Evolutionary conservation across 2,113 vertebrate genomes (phyloP).

Genomic region (Solea senegalensis): DNA sequence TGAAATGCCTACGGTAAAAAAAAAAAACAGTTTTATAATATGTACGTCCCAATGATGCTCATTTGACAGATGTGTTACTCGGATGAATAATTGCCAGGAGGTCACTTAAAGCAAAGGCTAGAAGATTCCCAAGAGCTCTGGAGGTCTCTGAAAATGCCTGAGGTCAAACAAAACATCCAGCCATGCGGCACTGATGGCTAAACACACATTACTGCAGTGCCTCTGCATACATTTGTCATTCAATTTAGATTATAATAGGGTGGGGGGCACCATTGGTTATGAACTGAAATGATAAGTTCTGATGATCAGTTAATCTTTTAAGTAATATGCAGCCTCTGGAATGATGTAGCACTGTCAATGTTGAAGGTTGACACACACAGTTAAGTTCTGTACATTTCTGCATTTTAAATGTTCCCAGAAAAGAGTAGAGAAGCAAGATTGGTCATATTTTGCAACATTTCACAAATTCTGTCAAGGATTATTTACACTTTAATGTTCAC

Average conservation of each 20-base stretch:
- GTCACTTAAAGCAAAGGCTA: constrained; percentile 20
- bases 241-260: background rate
- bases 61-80: constrained; percentile 34
- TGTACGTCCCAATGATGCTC: background rate
- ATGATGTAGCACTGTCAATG: too few relatives aligned
- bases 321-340: too few relatives aligned
- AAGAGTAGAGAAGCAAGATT: too few relatives aligned
- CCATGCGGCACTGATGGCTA: constrained; percentile 16
- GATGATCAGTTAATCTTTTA: too few relatives aligned
- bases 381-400: too few relatives aligned
- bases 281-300: background rate
- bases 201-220: constrained; percentile 11
- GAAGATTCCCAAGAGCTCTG: constrained; percentile 10
- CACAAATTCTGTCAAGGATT: too few relatives aligned
- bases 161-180: constrained; percentile 44
- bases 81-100: constrained; percentile 37
- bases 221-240: background rate
- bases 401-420: too few relatives aligned
- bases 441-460: too few relatives aligned
- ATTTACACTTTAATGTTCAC: too few relatives aligned
- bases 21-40: background rate
- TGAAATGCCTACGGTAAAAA: constrained; percentile 88
- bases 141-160: constrained; percentile 27
- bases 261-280: background rate
- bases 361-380: too few relatives aligned